phyloP scores from a whole-genome alignment of 2,797 vertebrate genomes.

The Bovichtus variegatus region DNA sequence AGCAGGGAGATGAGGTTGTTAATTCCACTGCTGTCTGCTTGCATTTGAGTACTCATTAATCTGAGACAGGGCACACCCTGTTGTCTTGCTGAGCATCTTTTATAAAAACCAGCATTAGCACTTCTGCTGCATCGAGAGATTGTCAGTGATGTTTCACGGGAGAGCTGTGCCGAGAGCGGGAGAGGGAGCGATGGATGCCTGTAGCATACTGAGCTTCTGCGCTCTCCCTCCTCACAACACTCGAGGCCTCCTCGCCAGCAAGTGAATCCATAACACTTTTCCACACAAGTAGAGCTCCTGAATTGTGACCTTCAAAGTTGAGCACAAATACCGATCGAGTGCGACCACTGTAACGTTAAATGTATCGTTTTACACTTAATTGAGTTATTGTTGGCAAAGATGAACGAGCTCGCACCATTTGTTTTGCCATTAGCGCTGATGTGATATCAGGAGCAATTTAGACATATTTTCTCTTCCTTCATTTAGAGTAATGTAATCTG shows the following conservation, averaged over 20 bases:
- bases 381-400: constrained; percentile 65
- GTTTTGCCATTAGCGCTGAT: constrained; percentile 64
- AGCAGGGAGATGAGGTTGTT: constrained; percentile 79
- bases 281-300: constrained; percentile 45
- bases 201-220: constrained; percentile 74
- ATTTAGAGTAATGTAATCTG: constrained; percentile 75
- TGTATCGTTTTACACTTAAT: constrained; percentile 61
- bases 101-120: constrained; percentile 77
- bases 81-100: constrained; percentile 83
- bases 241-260: constrained; percentile 37
- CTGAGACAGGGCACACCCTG: constrained; percentile 78
- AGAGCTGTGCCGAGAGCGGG: constrained; percentile 58
- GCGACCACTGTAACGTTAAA: constrained; percentile 45
- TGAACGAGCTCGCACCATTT: constrained; percentile 56
- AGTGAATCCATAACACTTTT: constrained; percentile 69
- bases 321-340: constrained; percentile 47
- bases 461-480: constrained; percentile 67
- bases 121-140: constrained; percentile 79
- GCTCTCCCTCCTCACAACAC: constrained; percentile 50
- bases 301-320: constrained; percentile 77
- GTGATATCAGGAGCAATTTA: constrained; percentile 65
- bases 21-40: constrained; percentile 86
- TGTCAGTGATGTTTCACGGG: constrained; percentile 69
- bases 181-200: constrained; percentile 68
- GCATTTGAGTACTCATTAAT: constrained; percentile 88